These are phyloP conservation scores for Sepioteuthis lessoniana DNA, from an alignment of 2,888 invertebrate genomes.

Conservation along the genomic window DNA sequence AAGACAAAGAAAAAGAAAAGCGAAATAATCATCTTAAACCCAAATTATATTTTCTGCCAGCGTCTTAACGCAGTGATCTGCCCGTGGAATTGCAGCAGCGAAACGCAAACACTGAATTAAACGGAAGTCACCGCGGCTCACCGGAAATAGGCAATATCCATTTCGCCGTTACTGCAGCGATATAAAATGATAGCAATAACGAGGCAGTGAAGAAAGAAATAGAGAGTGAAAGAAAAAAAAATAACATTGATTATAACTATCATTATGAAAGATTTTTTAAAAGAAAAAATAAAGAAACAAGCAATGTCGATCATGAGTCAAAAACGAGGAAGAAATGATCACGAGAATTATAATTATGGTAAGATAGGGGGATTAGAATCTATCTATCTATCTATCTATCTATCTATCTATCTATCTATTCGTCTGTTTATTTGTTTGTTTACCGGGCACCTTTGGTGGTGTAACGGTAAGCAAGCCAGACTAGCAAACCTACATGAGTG, in stretches of 20 bases:
- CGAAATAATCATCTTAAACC: neutral
- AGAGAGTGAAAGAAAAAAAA: neutral
- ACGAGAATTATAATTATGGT: neutral
- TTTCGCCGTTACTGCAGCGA: neutral
- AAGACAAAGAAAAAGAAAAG: neutral
- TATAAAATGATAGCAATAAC: neutral
- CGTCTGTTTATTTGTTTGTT: too few species aligned
- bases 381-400: neutral
- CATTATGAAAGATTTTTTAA: neutral
- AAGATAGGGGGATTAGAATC: neutral
- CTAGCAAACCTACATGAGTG: too few species aligned
- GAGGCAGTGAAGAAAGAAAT: neutral
- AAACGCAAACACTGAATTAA: neutral
- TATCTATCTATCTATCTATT: too few species aligned
- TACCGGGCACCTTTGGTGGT: too few species aligned
- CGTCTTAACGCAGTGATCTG: neutral
- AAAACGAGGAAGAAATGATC: neutral
- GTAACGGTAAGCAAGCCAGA: too few species aligned
- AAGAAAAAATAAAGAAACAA: too few species aligned
- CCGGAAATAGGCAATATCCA: slow-evolving; percentile 33
- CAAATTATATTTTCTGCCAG: slow-evolving; percentile 33
- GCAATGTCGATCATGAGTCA: neutral
- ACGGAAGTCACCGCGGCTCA: neutral
- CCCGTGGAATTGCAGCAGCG: neutral
- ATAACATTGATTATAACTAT: neutral